Percentiles rank a stretch among this genome's conserved stretches.
These are phyloP conservation scores for Drosophila insularis DNA, from an alignment of 1,140 invertebrate species.

Conservation along the genomic window DNA sequence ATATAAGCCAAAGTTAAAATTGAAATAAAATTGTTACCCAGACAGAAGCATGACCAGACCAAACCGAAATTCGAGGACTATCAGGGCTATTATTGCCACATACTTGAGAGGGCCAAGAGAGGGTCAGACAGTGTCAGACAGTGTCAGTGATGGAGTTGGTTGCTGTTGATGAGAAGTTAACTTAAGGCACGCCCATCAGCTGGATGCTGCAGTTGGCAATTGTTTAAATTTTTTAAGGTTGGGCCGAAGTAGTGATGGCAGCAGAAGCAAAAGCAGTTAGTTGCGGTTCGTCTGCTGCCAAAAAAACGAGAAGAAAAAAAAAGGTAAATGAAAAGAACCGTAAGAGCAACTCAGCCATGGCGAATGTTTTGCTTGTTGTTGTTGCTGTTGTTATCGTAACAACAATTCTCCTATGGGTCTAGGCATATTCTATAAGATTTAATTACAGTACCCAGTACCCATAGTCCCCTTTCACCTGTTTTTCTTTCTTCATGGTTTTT, in stretches of 20 bases:
- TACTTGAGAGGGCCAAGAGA: conserved; percentile 20
- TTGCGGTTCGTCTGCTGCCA: conserved; percentile 59
- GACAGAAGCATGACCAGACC: conserved; percentile 6
- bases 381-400: conserved; percentile 30
- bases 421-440: conserved; percentile 66
- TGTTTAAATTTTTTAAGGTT: conserved; percentile 40
- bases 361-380: conserved; percentile 18
- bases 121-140: conserved; percentile 18
- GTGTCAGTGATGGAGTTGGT: conserved; percentile 8
- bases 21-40: conserved; percentile 39
- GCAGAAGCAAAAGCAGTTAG: conserved; percentile 33
- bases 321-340: conserved; percentile 40
- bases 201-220: conserved; percentile 6
- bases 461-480: conserved; percentile 14
- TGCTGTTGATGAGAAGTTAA: conserved; percentile 30
- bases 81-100: conserved; percentile 52
- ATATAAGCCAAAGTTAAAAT: conserved; percentile 25
- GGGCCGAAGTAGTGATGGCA: conserved; percentile 24
- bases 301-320: conserved; percentile 48
- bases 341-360: conserved; percentile 64
- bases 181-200: conserved; percentile 40
- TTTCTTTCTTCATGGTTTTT: no score
- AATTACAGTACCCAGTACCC: conserved; percentile 50
- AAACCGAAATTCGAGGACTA: not conserved
- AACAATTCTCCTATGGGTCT: conserved; percentile 24